Evolutionary conservation across 2,113 vertebrate species (phyloP), one percentile per base, ranked within the genome.

Genomic region (Ramphastos sulfuratus): DNA sequence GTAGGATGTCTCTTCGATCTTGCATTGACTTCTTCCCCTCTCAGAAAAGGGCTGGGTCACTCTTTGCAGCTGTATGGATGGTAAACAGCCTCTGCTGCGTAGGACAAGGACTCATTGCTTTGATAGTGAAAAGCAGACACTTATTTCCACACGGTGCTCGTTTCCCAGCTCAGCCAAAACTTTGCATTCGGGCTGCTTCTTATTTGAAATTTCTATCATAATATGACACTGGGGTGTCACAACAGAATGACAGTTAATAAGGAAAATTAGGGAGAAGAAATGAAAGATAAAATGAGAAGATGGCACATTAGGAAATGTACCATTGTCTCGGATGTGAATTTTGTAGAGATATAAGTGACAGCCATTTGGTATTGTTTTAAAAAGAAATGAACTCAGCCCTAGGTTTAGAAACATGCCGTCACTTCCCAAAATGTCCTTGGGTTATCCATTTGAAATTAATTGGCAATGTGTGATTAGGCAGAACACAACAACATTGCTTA

Each of bases 161-260:
- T 61, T 80, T 91, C 86, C 65, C 58, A 61, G 65, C 65, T 85
- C 76, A 69, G 37, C 37, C 50, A 3, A 78, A 90, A 69, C 87
- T 83, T 65, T 0, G 21, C 21, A 17, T 55, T 63, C 1, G 1
- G 33, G 70, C 64, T 48, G 80, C 67, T 85, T n/a, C 81, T 73
- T 82, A 72, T 60, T 85, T 74, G 78, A 90, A 93, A 70, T 79
- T 54, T 82, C 90, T 93, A 3, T 72, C 66, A 60, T 73, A 90
- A 90, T 5, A 54, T 82, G 92, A 94, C 91, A 90, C 56, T 7
- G 13, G 30, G 67, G 90, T 93, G 94, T 94, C 94, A 91, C 69
- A 94, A 95, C 77, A 88, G 85, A 96, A 88, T 82, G 93, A 89
- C 80, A 94, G 84, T 94, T 91, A 96, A 93, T 95, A 89, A 89